Percentiles rank a stretch among this genome's conserved stretches.
Conservation (phyloP, 2,888 invertebrate species). For the Chirona hameri region DNA sequence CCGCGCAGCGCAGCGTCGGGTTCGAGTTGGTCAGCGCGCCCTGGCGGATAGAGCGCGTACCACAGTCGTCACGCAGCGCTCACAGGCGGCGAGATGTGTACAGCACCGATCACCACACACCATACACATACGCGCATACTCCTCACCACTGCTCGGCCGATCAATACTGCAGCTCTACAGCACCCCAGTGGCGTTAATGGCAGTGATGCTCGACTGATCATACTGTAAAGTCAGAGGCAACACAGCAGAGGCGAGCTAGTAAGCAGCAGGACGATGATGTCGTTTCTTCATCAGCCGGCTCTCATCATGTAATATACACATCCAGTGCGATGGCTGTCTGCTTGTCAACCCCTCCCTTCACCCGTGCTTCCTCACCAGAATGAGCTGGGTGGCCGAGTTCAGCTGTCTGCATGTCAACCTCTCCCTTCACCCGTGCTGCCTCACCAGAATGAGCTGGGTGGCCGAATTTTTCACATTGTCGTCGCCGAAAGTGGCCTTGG, state of each 20-base stretch:
- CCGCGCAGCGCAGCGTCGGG: conserved; percentile 76
- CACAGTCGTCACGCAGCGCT: neutral
- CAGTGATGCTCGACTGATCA: too few species aligned
- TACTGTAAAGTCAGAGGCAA: too few species aligned
- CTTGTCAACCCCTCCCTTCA: too few species aligned
- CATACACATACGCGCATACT: neutral
- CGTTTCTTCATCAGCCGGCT: too few species aligned
- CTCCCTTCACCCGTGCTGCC: neutral
- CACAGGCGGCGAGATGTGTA: neutral
- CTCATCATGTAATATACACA: too few species aligned
- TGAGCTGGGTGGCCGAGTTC: conserved; percentile 54
- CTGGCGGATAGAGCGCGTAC: conserved; percentile 43
- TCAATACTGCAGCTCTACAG: too few species aligned
- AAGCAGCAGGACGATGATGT: too few species aligned
- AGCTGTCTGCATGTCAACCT: too few species aligned
- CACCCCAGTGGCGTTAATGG: too few species aligned
- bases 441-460: conserved; percentile 40
- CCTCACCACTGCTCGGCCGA: too few species aligned
- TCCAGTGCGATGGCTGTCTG: too few species aligned
- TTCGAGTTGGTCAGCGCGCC: conserved; percentile 51
- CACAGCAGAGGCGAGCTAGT: too few species aligned
- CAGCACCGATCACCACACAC: neutral
- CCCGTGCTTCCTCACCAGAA: conserved; percentile 33
- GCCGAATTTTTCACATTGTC: conserved; percentile 79
- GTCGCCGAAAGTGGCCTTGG: conserved; percentile 71